Conservation (phyloP, 2,888 invertebrate species). For the Crioceris asparagi region DNA sequence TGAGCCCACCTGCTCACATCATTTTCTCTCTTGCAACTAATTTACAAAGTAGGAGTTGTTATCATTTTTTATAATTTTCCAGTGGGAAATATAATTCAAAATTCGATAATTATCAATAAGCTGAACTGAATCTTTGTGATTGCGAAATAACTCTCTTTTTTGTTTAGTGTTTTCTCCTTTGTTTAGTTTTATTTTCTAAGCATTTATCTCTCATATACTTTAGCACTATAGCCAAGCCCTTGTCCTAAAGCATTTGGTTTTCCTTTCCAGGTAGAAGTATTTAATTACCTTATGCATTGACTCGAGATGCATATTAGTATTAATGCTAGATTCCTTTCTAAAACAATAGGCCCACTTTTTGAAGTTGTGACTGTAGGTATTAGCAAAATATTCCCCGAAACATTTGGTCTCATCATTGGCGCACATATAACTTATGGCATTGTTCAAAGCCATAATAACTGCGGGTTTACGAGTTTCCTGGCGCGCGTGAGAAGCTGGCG, state of each 20-base stretch:
- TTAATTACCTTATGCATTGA: conserved; percentile 14
- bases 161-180: conserved; percentile 20
- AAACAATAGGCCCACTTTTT: conserved; percentile 15
- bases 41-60: conserved; percentile 5
- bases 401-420: conserved; percentile 10
- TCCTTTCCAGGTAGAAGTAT: too few species aligned
- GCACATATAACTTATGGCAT: too few species aligned
- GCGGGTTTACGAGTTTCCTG: too few species aligned
- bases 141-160: conserved; percentile 7
- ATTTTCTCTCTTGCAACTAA: neutral
- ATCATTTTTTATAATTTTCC: neutral
- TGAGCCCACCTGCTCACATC: conserved; percentile 11
- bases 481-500: too few species aligned
- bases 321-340: conserved; percentile 9
- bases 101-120: too few species aligned
- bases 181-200: conserved; percentile 16
- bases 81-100: too few species aligned
- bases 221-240: conserved; percentile 17
- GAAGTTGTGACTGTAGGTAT: conserved; percentile 9
- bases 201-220: conserved; percentile 20
- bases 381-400: conserved; percentile 15
- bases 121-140: conserved; percentile 1
- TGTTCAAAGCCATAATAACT: too few species aligned
- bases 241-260: conserved; percentile 19
- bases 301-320: conserved; percentile 14